These are phyloP conservation scores for Theretra japonica DNA, from an alignment of 2,888 invertebrate genomes.

Conservation along the genomic window DNA sequence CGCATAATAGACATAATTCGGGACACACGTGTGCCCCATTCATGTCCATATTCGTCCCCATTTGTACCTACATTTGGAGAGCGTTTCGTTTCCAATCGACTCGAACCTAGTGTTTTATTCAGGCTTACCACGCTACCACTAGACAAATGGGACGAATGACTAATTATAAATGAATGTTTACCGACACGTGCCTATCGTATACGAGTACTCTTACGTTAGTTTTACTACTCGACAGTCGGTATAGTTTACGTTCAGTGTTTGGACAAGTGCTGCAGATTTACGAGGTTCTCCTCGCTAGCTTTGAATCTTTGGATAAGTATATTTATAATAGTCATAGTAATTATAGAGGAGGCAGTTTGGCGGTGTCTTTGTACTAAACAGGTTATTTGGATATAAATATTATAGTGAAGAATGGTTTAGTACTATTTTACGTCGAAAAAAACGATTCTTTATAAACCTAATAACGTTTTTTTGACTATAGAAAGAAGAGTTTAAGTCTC, in stretches of 20 bases:
- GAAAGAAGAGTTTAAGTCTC: no score
- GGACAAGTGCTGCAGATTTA: slow-evolving; percentile 2
- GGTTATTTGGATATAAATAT: not conserved
- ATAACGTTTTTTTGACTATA: not conserved
- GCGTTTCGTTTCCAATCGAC: slow-evolving; percentile 6
- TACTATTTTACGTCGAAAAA: no score
- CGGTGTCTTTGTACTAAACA: not conserved
- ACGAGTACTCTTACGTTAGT: not conserved
- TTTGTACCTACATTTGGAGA: slow-evolving; percentile 22
- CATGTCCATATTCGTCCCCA: slow-evolving; percentile 14
- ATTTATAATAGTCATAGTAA: not conserved
- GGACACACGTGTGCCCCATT: slow-evolving; percentile 23
- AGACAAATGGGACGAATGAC: no score
- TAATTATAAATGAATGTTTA: not conserved
- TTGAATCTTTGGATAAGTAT: not conserved
- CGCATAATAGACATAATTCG: slow-evolving; percentile 11
- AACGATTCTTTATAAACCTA: not conserved
- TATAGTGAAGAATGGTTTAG: not conserved
- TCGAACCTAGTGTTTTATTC: no score
- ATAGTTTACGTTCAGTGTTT: slow-evolving; percentile 10
- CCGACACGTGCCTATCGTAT: not conserved
- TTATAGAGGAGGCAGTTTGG: no score
- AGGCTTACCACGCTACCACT: no score
- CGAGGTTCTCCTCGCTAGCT: not conserved
- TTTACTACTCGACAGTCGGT: not conserved